phyloP scores from a whole-genome alignment of 2,888 invertebrate species.

The Limnephilus rhombicus region DNA sequence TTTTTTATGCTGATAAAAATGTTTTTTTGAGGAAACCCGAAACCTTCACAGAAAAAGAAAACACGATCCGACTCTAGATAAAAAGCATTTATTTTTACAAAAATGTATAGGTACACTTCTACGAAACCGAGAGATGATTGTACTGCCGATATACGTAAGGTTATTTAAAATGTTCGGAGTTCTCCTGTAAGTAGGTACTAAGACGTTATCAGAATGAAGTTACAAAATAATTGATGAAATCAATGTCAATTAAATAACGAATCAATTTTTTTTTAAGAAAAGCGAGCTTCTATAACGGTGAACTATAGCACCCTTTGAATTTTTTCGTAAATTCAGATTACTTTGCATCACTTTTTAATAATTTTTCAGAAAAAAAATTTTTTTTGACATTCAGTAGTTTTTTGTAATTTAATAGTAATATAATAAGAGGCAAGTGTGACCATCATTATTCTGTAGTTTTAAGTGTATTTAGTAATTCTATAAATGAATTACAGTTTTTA shows the following conservation, averaged over 20 bases:
- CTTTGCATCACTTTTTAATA: too few species aligned
- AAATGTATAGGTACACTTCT: background rate
- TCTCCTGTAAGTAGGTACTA: background rate
- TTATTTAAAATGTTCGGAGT: background rate
- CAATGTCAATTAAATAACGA: background rate
- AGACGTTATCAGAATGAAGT: background rate
- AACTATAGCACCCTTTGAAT: too few species aligned
- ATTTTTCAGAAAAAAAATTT: too few species aligned
- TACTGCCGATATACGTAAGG: background rate
- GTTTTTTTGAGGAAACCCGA: constrained; percentile 26
- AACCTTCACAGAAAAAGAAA: constrained; percentile 14
- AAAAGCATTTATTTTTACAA: background rate
- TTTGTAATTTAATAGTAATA: too few species aligned
- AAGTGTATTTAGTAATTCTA: too few species aligned
- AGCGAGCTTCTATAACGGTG: too few species aligned
- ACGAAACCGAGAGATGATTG: background rate
- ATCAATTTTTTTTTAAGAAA: too few species aligned
- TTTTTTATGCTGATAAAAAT: constrained; percentile 15
- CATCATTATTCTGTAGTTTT: too few species aligned
- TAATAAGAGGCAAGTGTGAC: too few species aligned
- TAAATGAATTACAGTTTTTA: too few species aligned
- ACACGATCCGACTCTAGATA: constrained; percentile 28
- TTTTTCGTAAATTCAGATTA: too few species aligned
- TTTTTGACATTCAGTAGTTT: too few species aligned
- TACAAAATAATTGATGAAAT: background rate